A percentile compares a stretch with the other conserved stretches of the same genome.
Conservation (phyloP, 2,797 vertebrate genomes). For the Capromys pilorides region DNA sequence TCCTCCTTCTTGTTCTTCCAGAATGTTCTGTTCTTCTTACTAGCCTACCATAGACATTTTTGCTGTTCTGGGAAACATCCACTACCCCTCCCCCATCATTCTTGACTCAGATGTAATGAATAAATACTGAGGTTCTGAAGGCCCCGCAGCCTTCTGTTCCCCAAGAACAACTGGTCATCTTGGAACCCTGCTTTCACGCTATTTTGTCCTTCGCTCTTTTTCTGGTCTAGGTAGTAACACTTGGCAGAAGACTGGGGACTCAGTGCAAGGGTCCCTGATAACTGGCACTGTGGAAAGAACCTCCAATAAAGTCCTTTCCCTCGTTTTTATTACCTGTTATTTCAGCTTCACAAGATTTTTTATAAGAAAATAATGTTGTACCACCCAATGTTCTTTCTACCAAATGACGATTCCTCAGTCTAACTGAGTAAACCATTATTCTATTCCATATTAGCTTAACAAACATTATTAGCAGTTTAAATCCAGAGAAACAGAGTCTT, state of each 20-base stretch:
- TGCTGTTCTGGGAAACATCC: neutral
- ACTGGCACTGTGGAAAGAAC: neutral
- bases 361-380: neutral
- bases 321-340: slow-evolving; percentile 4
- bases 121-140: too few species aligned
- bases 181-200: neutral
- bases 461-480: neutral
- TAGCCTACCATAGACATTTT: neutral
- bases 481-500: neutral
- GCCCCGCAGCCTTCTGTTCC: neutral
- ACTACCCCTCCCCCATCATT: neutral
- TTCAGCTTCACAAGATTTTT: neutral
- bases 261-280: neutral
- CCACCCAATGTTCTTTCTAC: neutral
- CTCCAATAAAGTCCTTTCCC: neutral
- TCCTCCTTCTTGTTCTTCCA: neutral
- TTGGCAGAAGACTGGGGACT: neutral
- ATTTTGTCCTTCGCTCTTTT: neutral
- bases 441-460: neutral
- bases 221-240: neutral
- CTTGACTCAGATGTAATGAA: neutral
- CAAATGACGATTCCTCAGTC: neutral
- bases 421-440: neutral
- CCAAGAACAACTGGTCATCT: neutral
- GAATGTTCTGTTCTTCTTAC: neutral